A percentile compares a stretch with the other conserved stretches of the same genome.
Evolutionary conservation across 2,113 vertebrate species (phyloP).

Genomic region (Salvelinus fontinalis): DNA sequence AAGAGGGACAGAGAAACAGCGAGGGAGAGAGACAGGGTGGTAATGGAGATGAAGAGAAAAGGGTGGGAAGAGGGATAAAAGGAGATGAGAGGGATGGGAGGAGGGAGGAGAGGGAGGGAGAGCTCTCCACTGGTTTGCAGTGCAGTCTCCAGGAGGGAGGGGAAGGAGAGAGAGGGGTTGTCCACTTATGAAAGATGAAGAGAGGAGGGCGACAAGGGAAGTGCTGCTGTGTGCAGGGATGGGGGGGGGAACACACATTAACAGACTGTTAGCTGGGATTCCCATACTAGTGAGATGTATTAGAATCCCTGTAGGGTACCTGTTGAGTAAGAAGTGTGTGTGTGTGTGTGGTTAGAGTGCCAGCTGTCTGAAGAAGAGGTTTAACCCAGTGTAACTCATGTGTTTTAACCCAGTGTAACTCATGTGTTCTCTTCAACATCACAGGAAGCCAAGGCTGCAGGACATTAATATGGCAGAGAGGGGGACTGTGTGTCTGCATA

Average conservation of each 20-base stretch:
- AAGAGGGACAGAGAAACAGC: not conserved
- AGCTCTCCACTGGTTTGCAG: too few species aligned
- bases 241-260: not conserved
- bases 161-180: not conserved
- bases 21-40: not conserved
- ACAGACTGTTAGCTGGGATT: not conserved
- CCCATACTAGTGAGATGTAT: not conserved
- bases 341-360: constrained; percentile 3
- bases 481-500: not conserved
- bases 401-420: not conserved
- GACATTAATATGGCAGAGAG: not conserved
- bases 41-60: not conserved
- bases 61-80: not conserved
- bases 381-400: not conserved
- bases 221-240: not conserved
- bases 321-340: constrained; percentile 14
- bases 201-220: not conserved
- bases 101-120: not conserved
- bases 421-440: not conserved
- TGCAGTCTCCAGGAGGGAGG: not conserved
- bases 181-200: not conserved
- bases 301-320: not conserved
- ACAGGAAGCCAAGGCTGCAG: not conserved
- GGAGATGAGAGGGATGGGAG: not conserved
- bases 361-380: not conserved